These are phyloP conservation scores for Globicephala melas DNA, from an alignment of 2,113 vertebrate species.

Conservation along the genomic window DNA sequence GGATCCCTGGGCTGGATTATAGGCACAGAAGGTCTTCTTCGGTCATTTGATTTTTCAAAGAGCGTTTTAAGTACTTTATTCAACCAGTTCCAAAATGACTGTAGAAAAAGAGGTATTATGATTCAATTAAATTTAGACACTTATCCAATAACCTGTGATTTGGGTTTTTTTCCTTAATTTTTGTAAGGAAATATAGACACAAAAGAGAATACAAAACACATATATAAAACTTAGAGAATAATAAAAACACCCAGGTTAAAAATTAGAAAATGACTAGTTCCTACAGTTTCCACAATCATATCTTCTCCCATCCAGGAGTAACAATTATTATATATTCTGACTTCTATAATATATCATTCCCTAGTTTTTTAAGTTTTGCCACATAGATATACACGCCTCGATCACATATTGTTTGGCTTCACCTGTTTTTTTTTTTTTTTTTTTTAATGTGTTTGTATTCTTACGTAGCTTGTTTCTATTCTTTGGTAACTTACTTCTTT, in stretches of 20 bases:
- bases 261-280: background rate
- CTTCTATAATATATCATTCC: background rate
- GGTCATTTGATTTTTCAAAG: constrained; percentile 72
- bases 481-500: background rate
- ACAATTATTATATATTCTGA: background rate
- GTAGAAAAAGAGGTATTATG: constrained; percentile 52
- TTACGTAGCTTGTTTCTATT: background rate
- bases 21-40: constrained; percentile 60
- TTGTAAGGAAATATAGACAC: background rate
- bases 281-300: background rate
- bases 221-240: background rate
- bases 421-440: background rate
- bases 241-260: background rate
- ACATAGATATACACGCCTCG: background rate
- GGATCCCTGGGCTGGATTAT: constrained; percentile 89
- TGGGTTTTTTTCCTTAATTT: background rate
- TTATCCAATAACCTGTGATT: background rate
- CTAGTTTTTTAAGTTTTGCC: background rate
- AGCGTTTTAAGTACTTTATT: constrained; percentile 85
- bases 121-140: constrained; percentile 36
- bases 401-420: background rate
- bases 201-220: constrained; percentile 7
- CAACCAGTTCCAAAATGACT: constrained; percentile 94
- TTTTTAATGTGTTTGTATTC: background rate
- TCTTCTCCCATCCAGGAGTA: background rate